phyloP scores from a whole-genome alignment of 2,888 invertebrate species.

The Empis stercorea region DNA sequence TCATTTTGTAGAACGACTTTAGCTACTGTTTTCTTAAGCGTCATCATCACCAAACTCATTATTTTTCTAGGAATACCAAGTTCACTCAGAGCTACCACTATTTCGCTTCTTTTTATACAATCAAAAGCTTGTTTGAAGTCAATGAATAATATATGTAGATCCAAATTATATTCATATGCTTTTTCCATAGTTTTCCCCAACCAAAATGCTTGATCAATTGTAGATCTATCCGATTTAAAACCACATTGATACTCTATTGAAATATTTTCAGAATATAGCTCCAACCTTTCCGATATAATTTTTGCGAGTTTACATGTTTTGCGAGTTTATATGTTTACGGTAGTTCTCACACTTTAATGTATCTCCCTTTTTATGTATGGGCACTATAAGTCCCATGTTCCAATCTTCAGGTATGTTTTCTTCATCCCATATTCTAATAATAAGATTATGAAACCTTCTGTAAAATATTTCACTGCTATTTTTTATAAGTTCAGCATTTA shows the following conservation, averaged over 20 bases:
- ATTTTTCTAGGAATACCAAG: no score
- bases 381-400: not conserved
- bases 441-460: not conserved
- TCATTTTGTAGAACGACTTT: no score
- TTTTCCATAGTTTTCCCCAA: not conserved
- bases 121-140: no score
- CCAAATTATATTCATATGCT: slow-evolving; percentile 1
- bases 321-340: no score
- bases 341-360: slow-evolving; percentile 1
- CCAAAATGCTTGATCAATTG: not conserved
- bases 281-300: not conserved
- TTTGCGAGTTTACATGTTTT: no score
- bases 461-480: not conserved
- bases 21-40: no score
- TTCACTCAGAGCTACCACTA: not conserved
- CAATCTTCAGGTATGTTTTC: slow-evolving; percentile 2
- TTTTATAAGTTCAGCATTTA: slow-evolving; percentile 2
- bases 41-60: no score
- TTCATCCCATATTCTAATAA: not conserved
- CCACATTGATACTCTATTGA: not conserved
- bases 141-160: not conserved
- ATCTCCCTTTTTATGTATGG: slow-evolving; percentile 3
- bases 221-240: not conserved
- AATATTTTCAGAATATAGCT: not conserved
- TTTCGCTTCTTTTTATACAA: not conserved